phyloP scores from a whole-genome alignment of 1,140 invertebrate species.

The Heliconius hermathena region DNA sequence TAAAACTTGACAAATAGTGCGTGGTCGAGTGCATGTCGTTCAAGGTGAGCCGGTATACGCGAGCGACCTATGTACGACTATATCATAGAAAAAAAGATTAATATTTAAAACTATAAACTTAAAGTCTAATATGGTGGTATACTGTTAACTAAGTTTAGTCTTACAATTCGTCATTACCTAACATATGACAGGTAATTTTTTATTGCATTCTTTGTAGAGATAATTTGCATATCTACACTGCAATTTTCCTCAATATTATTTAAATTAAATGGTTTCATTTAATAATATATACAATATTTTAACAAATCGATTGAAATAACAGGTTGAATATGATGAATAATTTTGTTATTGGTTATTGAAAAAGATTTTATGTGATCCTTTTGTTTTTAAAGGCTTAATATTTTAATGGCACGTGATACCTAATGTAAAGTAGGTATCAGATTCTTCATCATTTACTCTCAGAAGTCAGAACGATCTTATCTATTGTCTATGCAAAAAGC shows the following conservation, averaged over 20 bases:
- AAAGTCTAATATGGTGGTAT: constrained; percentile 16
- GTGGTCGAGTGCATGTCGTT: constrained; percentile 41
- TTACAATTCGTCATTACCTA: constrained; percentile 8
- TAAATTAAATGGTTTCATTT: background rate
- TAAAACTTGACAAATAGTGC: constrained; percentile 25
- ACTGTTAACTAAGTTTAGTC: constrained; percentile 10
- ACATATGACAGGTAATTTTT: constrained; percentile 28
- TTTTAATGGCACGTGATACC: too few relatives aligned
- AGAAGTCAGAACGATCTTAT: constrained; percentile 23
- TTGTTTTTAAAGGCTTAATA: too few relatives aligned
- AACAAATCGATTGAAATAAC: background rate
- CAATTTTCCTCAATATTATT: background rate
- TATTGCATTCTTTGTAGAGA: background rate
- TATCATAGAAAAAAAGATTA: background rate
- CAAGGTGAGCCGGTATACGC: constrained; percentile 44
- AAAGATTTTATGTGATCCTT: too few relatives aligned
- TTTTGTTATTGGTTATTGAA: too few relatives aligned
- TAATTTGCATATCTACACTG: background rate
- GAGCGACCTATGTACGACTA: constrained; percentile 33
- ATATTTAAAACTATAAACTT: constrained; percentile 1
- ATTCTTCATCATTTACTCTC: background rate
- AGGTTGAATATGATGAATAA: background rate
- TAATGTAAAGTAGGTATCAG: background rate
- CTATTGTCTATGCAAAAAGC: constrained; percentile 43
- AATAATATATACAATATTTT: too few relatives aligned